phyloP scores from a whole-genome alignment of 2,888 invertebrate species.

The Gari tellinella region DNA sequence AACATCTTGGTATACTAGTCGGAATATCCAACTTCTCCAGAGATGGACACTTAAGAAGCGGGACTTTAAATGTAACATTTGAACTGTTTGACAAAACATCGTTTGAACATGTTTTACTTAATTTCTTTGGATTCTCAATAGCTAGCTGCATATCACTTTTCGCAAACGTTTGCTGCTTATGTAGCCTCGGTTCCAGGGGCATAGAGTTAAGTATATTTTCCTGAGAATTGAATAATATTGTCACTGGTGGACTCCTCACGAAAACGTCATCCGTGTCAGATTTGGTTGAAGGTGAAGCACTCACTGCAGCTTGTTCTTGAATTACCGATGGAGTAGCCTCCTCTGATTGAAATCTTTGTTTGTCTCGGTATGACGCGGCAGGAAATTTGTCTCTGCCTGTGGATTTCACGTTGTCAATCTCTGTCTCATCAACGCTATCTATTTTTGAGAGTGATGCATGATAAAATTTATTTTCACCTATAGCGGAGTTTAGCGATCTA shows the following conservation, averaged over 20 bases:
- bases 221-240: conserved; percentile 11
- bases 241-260: conserved; percentile 3
- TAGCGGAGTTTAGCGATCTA: background rate
- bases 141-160: conserved; percentile 59
- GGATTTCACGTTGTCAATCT: conserved; percentile 1
- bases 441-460: conserved; percentile 59
- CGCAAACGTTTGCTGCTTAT: conserved; percentile 35
- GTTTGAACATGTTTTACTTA: background rate
- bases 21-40: conserved; percentile 67
- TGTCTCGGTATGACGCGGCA: background rate
- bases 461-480: conserved; percentile 17
- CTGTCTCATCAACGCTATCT: conserved; percentile 56
- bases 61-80: conserved; percentile 41
- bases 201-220: conserved; percentile 16
- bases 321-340: background rate
- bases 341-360: background rate
- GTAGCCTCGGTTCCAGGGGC: conserved; percentile 38
- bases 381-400: background rate
- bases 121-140: background rate
- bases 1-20: conserved; percentile 38
- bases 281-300: conserved; percentile 31
- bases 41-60: conserved; percentile 61
- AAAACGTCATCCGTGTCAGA: conserved; percentile 43
- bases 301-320: background rate
- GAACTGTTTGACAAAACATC: conserved; percentile 39